Evolutionary conservation across 2,797 vertebrate species (phyloP).

Genomic region (Phyllotis vaccarum): DNA sequence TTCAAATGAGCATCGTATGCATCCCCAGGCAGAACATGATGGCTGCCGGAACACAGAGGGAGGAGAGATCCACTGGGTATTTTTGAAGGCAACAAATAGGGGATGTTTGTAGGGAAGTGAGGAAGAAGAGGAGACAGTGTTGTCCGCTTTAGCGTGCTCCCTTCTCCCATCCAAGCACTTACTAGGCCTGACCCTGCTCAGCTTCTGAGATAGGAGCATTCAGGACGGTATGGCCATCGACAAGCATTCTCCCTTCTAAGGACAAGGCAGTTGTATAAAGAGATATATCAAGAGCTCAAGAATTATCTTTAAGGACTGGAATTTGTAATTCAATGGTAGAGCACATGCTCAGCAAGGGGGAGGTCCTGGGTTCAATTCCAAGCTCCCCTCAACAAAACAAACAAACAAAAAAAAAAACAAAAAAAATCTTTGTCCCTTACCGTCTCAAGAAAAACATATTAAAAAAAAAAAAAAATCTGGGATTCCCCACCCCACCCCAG

Average conservation of each 20-base stretch:
- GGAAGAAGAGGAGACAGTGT: not conserved
- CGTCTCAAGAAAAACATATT: slow-evolving; percentile 21
- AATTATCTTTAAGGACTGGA: not conserved
- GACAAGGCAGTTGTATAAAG: not conserved
- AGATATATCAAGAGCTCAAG: not conserved
- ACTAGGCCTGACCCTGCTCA: not conserved
- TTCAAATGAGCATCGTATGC: not conserved
- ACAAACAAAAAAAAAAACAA: not conserved
- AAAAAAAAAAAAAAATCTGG: too few relatives aligned
- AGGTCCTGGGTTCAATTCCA: not conserved
- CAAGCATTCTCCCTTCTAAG: not conserved
- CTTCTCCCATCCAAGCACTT: not conserved
- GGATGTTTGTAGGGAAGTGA: not conserved
- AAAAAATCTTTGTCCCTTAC: not conserved
- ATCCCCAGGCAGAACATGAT: not conserved
- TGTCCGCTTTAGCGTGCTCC: not conserved
- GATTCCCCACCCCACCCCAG: too few relatives aligned
- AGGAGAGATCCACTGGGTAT: not conserved
- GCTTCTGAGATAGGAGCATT: not conserved
- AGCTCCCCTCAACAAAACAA: not conserved
- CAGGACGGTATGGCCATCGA: not conserved
- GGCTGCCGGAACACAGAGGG: not conserved
- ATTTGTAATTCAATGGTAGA: not conserved
- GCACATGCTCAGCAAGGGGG: not conserved
- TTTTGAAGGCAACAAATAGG: not conserved